Percentiles rank a stretch among this genome's conserved stretches.
These are phyloP conservation scores for Spodoptera frugiperda DNA, from an alignment of 1,140 invertebrate species.

Conservation along the genomic window DNA sequence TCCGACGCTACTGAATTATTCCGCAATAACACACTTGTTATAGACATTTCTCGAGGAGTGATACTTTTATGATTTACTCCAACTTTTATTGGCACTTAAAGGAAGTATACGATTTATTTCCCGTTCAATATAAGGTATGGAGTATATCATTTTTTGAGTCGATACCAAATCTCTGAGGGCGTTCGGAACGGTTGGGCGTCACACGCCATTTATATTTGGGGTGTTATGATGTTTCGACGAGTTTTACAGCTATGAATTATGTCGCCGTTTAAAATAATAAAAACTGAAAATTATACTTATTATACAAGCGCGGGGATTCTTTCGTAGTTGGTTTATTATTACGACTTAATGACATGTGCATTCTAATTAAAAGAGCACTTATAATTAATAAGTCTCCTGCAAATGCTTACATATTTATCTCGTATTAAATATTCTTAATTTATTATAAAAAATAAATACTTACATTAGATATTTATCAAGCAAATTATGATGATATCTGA, in stretches of 20 bases:
- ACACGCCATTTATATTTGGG: constrained; percentile 71
- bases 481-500: neutral
- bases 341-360: too few relatives aligned
- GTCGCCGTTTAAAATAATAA: constrained; percentile 39
- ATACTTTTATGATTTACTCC: constrained; percentile 86
- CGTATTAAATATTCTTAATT: neutral
- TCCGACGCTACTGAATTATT: constrained; percentile 80
- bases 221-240: constrained; percentile 54
- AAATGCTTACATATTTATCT: neutral
- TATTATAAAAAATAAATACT: too few relatives aligned
- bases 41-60: constrained; percentile 81
- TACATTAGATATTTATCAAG: neutral
- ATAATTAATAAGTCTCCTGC: too few relatives aligned
- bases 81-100: constrained; percentile 86
- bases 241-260: constrained; percentile 54
- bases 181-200: constrained; percentile 65
- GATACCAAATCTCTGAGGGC: constrained; percentile 69
- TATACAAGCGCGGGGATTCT: too few relatives aligned
- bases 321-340: too few relatives aligned
- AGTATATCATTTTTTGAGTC: constrained; percentile 81
- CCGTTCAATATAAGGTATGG: constrained; percentile 82
- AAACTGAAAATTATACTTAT: neutral
- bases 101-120: constrained; percentile 85
- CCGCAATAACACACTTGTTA: constrained; percentile 85
- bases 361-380: too few relatives aligned